Percentiles rank a stretch among this genome's conserved stretches.
Conservation (phyloP, 2,113 vertebrate species). For the Pterophyllum scalare region DNA sequence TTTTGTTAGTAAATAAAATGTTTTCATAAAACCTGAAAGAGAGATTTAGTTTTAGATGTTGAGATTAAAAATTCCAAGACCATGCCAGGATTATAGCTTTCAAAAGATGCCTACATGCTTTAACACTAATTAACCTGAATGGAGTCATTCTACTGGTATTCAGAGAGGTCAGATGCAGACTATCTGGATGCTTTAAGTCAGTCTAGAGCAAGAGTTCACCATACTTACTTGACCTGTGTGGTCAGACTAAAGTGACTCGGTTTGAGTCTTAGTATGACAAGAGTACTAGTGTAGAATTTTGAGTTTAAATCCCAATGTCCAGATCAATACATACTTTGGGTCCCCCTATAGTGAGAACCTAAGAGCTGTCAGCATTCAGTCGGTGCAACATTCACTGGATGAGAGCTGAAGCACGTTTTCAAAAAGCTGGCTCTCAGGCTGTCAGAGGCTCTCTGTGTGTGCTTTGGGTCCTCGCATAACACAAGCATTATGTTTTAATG, state of each 20-base stretch:
- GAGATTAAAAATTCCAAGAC: background rate
- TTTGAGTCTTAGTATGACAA: background rate
- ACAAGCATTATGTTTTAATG: constrained; percentile 53
- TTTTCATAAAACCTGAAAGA: background rate
- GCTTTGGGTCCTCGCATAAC: constrained; percentile 36
- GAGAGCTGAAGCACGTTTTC: constrained; percentile 26
- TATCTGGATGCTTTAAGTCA: background rate
- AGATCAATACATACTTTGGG: constrained; percentile 12
- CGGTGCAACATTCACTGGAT: background rate
- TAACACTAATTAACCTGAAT: background rate
- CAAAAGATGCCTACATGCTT: background rate
- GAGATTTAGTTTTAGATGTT: background rate
- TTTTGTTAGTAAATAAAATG: background rate
- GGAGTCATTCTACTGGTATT: background rate
- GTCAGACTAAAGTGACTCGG: background rate
- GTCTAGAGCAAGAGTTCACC: background rate
- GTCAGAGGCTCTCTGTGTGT: constrained; percentile 23
- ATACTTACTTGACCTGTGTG: background rate
- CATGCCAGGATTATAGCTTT: background rate
- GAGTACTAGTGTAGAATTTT: background rate
- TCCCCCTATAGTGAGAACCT: background rate
- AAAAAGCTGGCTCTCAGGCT: constrained; percentile 25
- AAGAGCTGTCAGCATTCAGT: background rate
- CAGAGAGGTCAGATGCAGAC: background rate
- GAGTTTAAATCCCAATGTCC: background rate